phyloP scores from a whole-genome alignment of 2,113 vertebrate species.

The Gila orcuttii region DNA sequence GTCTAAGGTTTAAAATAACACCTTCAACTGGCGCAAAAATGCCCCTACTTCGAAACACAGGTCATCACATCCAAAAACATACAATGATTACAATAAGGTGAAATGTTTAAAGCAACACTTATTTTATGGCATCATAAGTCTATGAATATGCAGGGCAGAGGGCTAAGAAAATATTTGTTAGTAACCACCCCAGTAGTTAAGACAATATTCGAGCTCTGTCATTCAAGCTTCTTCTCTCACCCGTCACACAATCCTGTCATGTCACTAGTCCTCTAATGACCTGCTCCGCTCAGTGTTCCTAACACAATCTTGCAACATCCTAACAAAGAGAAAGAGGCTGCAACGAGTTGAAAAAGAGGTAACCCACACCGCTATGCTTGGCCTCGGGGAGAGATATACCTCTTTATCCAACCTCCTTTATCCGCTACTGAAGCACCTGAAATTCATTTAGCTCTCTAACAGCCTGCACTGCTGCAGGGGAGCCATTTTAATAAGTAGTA shows the following conservation, averaged over 20 bases:
- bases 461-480: slow-evolving; percentile 67
- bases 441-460: slow-evolving; percentile 75
- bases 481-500: slow-evolving; percentile 75
- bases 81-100: not conserved
- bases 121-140: not conserved
- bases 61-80: not conserved
- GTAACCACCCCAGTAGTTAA: slow-evolving; percentile 7
- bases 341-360: slow-evolving; percentile 40
- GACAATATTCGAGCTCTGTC: not conserved
- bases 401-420: slow-evolving; percentile 65
- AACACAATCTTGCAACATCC: slow-evolving; percentile 37
- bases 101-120: not conserved
- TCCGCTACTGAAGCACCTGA: slow-evolving; percentile 69
- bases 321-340: slow-evolving; percentile 18
- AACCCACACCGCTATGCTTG: slow-evolving; percentile 55
- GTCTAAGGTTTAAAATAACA: not conserved
- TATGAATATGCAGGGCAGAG: not conserved
- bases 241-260: slow-evolving; percentile 11
- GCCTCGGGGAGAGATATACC: slow-evolving; percentile 55
- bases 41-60: not conserved
- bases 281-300: slow-evolving; percentile 20
- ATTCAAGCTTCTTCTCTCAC: slow-evolving; percentile 1
- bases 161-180: not conserved
- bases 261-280: slow-evolving; percentile 34
- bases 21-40: not conserved